phyloP scores from a whole-genome alignment of 2,888 invertebrate genomes.

The Gibbula magus region DNA sequence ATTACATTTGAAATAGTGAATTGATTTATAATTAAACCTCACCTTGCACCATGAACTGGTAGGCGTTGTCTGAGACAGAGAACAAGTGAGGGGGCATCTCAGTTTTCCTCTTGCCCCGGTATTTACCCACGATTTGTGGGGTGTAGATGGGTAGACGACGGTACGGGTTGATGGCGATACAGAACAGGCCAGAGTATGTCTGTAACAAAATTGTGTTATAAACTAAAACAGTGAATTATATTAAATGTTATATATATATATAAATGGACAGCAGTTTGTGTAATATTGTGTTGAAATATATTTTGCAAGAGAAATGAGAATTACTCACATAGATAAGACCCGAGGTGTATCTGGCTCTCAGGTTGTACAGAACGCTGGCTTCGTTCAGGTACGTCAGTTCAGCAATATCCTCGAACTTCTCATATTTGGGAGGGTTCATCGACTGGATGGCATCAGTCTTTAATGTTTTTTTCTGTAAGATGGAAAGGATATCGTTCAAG shows the following conservation, averaged over 20 bases:
- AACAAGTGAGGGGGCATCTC: slow-evolving; percentile 99
- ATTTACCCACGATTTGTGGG: slow-evolving; percentile 94
- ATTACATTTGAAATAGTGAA: too few species aligned
- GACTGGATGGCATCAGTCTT: slow-evolving; percentile 77
- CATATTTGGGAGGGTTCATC: slow-evolving; percentile 74
- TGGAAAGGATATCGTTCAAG: too few species aligned
- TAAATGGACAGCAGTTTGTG: too few species aligned
- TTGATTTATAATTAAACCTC: slow-evolving; percentile 58
- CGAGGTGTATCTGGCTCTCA: slow-evolving; percentile 64
- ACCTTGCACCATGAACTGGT: slow-evolving; percentile 99
- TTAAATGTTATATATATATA: too few species aligned
- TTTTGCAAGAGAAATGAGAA: too few species aligned
- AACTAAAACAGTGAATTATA: too few species aligned
- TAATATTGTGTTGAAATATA: too few species aligned
- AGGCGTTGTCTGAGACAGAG: slow-evolving; percentile 99
- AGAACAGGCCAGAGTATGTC: slow-evolving; percentile 99
- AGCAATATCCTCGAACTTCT: slow-evolving; percentile 73
- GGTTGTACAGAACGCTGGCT: slow-evolving; percentile 70
- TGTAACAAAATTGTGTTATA: slow-evolving; percentile 74
- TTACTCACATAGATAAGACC: slow-evolving; percentile 71
- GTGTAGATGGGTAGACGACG: slow-evolving; percentile 99
- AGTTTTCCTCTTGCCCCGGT: slow-evolving; percentile 99
- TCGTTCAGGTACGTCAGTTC: slow-evolving; percentile 74
- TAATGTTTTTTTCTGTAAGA: slow-evolving; percentile 83
- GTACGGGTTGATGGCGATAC: slow-evolving; percentile 99